Conservation (phyloP, 2,797 vertebrate genomes). For the Prunella strophiata region DNA sequence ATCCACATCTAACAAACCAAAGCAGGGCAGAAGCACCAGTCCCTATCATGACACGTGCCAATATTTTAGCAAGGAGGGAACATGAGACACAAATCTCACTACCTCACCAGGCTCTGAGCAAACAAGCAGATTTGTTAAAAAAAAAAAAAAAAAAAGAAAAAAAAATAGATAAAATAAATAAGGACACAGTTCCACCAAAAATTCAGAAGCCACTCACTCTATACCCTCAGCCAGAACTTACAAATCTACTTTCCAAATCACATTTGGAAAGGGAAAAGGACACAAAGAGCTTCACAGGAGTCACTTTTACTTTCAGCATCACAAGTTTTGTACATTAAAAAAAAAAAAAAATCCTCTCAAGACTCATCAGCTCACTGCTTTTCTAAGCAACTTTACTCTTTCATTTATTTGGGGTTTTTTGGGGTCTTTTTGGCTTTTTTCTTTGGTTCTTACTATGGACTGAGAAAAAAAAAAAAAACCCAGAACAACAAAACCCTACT, state of each 20-base stretch:
- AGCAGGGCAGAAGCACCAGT: background rate
- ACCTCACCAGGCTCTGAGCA: background rate
- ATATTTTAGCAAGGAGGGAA: background rate
- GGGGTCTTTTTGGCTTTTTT: background rate
- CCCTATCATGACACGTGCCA: background rate
- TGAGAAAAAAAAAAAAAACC: accelerated
- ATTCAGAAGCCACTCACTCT: background rate
- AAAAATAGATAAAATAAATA: background rate
- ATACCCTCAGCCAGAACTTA: background rate
- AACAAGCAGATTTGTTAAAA: background rate
- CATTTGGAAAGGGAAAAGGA: background rate
- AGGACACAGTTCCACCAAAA: background rate
- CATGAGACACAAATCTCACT: background rate
- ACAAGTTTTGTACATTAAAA: background rate
- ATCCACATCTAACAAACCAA: background rate
- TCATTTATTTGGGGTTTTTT: background rate
- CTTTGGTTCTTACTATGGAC: background rate
- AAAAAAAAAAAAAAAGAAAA: accelerated
- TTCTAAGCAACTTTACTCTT: background rate
- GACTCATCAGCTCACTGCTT: background rate
- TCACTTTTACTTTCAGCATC: background rate
- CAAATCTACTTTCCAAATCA: background rate
- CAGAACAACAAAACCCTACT: background rate
- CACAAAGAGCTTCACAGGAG: background rate
- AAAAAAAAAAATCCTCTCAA: background rate